Evolutionary conservation across 2,888 invertebrate species (phyloP).

Genomic region (Drosophila formosana): DNA sequence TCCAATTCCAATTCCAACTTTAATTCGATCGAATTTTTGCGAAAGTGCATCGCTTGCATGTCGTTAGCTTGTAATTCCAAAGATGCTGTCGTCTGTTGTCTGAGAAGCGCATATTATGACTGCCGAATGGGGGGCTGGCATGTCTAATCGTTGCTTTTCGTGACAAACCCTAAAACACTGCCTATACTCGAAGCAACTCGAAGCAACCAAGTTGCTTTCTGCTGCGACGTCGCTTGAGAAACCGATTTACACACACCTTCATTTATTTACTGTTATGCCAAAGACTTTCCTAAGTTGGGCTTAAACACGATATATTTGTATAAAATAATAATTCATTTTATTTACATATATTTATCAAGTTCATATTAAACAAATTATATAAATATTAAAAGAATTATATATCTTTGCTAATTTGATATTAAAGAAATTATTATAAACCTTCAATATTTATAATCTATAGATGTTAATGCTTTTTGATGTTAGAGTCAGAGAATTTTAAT

Average conservation of each 20-base stretch:
- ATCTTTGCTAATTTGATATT: too few relatives aligned
- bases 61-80: constrained; percentile 7
- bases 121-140: constrained; percentile 7
- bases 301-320: neutral
- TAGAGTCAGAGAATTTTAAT: too few relatives aligned
- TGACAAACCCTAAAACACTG: constrained; percentile 16
- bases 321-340: neutral
- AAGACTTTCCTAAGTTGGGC: constrained; percentile 1
- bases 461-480: too few relatives aligned
- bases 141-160: constrained; percentile 13
- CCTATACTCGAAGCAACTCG: neutral
- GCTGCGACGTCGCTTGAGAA: neutral
- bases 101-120: constrained; percentile 38
- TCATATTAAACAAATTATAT: too few relatives aligned
- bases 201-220: too few relatives aligned
- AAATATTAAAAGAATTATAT: too few relatives aligned
- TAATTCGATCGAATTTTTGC: constrained; percentile 33
- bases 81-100: constrained; percentile 29
- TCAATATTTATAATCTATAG: too few relatives aligned
- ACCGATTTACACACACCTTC: constrained; percentile 1
- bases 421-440: too few relatives aligned
- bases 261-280: neutral
- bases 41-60: constrained; percentile 22
- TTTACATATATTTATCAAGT: too few relatives aligned
- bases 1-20: neutral